Evolutionary conservation across 2,888 invertebrate species (phyloP), one percentile per base, ranked within the genome.

Genomic region (Phoenoteleia sp.): DNA sequence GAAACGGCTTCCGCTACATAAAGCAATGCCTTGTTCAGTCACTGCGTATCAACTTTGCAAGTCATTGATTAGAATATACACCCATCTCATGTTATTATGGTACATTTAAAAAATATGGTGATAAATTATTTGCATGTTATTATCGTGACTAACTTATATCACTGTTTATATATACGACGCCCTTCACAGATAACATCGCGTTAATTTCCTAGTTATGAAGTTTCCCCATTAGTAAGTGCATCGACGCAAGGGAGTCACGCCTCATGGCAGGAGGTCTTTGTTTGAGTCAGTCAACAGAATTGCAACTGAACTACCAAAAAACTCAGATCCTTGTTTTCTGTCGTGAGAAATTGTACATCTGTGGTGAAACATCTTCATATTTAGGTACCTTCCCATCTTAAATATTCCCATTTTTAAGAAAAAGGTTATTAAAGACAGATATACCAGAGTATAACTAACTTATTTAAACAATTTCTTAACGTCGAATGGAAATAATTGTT

Each of bases 341-440:
- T 52, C 75, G 69, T 81, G 81, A 62, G 81, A 81, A 76, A 54
- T 60, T 33, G 69, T 45, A 25, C 81, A 81, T 81, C 81, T 75
- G 69, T 25, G 49, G 69, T 52, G 33, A 75, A 75, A 54, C 69
- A 54, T 75, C 39, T 27, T 42, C 39, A 19, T 66, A 19, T 72
- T 66, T 58, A 17, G 58, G 27, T 21, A 62, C 66, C 47, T 64
- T 36, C 25, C 56, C 66, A n/a, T n/a, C n/a, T n/a, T n/a, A n/a
- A n/a, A n/a, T n/a, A n/a, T n/a, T n/a, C n/a, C n/a, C n/a, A n/a
- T n/a, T n/a, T n/a, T n/a, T n/a, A n/a, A n/a, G n/a, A n/a, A n/a
- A n/a, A n/a, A n/a, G n/a, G n/a, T n/a, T n/a, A n/a, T n/a, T n/a
- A n/a, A n/a, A n/a, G n/a, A n/a, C n/a, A n/a, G n/a, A n/a, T n/a